Percentiles rank a stretch among this genome's conserved stretches.
Conservation (phyloP, 2,113 vertebrate species). For the Oenanthe melanoleuca region DNA sequence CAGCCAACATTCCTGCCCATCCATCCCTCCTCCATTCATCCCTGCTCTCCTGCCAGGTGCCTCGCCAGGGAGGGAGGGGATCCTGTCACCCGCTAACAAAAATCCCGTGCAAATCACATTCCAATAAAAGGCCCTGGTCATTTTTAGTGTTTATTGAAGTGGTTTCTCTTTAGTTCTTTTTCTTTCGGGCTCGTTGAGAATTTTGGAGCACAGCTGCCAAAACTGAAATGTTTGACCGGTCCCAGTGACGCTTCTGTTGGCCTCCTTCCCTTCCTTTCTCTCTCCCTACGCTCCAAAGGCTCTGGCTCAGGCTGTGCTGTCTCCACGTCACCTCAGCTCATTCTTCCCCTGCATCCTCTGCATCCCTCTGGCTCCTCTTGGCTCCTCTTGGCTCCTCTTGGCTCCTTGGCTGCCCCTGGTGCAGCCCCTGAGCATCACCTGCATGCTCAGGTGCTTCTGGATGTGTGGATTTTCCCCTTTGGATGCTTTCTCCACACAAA, state of each 20-base stretch:
- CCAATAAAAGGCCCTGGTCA: slow-evolving; percentile 46
- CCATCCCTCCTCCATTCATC: slow-evolving; percentile 23
- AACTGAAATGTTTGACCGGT: slow-evolving; percentile 20
- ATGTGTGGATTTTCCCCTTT: neutral
- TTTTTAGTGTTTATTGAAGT: slow-evolving; percentile 56
- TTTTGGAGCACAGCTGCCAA: slow-evolving; percentile 35
- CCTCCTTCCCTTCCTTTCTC: slow-evolving; percentile 41
- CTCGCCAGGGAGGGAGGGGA: slow-evolving; percentile 54
- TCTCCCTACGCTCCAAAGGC: neutral
- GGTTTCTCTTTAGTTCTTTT: slow-evolving; percentile 55
- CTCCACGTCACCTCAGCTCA: neutral
- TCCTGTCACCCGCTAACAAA: slow-evolving; percentile 48
- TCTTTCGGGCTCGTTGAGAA: neutral
- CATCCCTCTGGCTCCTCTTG: neutral
- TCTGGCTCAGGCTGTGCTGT: neutral
- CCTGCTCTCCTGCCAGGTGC: slow-evolving; percentile 38
- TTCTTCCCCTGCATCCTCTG: neutral
- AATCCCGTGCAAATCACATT: slow-evolving; percentile 62
- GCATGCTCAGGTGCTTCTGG: neutral
- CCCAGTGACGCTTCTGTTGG: slow-evolving; percentile 22
- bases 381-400: neutral
- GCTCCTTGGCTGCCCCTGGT: neutral
- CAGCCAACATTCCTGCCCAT: neutral
- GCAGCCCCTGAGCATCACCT: neutral
- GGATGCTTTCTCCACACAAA: neutral